These are phyloP conservation scores for Hydrolagus colliei DNA, from an alignment of 2,797 vertebrate genomes.

Conservation along the genomic window DNA sequence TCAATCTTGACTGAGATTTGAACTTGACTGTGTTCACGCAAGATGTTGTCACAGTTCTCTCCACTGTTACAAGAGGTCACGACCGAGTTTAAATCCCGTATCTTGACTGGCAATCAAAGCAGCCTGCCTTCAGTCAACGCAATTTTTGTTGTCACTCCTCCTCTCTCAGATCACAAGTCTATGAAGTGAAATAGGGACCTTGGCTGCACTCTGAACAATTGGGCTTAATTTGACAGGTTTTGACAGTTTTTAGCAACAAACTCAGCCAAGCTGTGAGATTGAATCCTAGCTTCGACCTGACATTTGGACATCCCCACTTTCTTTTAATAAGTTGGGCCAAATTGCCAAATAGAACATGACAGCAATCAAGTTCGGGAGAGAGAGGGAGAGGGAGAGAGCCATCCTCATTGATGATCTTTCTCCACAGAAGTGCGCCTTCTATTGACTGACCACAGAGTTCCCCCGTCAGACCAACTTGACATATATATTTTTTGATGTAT, in stretches of 20 bases:
- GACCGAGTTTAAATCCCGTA: constrained; percentile 18
- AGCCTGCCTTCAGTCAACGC: background rate
- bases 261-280: background rate
- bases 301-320: background rate
- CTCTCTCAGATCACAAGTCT: background rate
- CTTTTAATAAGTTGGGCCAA: background rate
- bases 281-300: background rate
- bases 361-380: background rate
- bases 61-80: constrained; percentile 14
- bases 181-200: background rate
- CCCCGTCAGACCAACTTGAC: no score
- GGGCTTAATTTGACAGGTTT: background rate
- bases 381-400: background rate
- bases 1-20: constrained; percentile 7
- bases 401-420: background rate
- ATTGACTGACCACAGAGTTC: background rate
- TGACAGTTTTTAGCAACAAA: background rate
- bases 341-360: background rate
- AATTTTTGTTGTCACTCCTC: background rate
- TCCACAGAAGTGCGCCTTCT: background rate
- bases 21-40: constrained; percentile 15
- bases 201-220: background rate
- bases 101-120: constrained; percentile 17
- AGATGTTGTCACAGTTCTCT: background rate
- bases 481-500: background rate